Percentiles rank a stretch among this genome's conserved stretches.
phyloP scores from a whole-genome alignment of 2,113 vertebrate species.

The Xenus cinereus region DNA sequence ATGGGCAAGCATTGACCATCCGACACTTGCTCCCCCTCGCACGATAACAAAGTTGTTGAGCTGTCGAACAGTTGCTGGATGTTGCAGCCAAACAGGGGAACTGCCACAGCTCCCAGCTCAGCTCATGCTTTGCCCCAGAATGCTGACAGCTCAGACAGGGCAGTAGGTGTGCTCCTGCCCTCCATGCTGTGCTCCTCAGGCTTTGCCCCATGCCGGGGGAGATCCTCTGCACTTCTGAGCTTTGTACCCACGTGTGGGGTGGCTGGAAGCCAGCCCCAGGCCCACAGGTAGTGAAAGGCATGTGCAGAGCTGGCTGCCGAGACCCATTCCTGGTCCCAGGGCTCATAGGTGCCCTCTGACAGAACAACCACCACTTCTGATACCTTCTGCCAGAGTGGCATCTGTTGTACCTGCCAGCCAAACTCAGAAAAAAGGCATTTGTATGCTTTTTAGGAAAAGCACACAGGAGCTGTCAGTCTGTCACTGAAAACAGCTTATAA shows the following conservation, averaged over 20 bases:
- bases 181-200: neutral
- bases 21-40: neutral
- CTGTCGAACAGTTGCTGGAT: neutral
- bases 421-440: neutral
- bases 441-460: neutral
- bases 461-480: neutral
- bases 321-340: neutral
- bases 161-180: too few relatives aligned
- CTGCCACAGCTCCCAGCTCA: neutral
- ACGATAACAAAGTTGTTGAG: neutral
- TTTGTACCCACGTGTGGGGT: accelerated
- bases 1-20: neutral
- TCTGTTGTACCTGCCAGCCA: neutral
- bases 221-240: neutral
- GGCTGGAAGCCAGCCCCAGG: accelerated
- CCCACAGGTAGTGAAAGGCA: neutral
- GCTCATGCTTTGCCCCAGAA: neutral
- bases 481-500: neutral
- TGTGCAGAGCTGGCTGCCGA: accelerated
- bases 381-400: neutral
- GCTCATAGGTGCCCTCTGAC: neutral
- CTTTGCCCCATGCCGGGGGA: accelerated
- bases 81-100: neutral
- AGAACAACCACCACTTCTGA: neutral
- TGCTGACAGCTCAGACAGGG: accelerated